phyloP scores from a whole-genome alignment of 2,113 vertebrate genomes.

The human (Homo sapiens) region GRCh38 chr3:162178001-162178500 shows the following conservation, averaged over 20 bases:
- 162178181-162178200: background rate
- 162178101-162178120: background rate
- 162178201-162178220: background rate
- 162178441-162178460: background rate
- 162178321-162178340: fast-evolving
- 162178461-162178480: background rate
- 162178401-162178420: background rate
- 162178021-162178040: too few relatives aligned
- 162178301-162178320: background rate
- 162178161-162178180: background rate
- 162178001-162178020: background rate
- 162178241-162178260: background rate
- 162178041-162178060: background rate
- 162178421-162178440: background rate
- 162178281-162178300: background rate
- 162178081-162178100: background rate
- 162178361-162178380: background rate
- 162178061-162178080: background rate
- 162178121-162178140: background rate
- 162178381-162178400: background rate
- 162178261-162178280: background rate
- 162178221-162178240: background rate
- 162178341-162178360: background rate
- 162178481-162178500: background rate
- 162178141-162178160: background rate